These are phyloP conservation scores for Aix galericulata DNA, from an alignment of 2,113 vertebrate species.

Conservation along the genomic window DNA sequence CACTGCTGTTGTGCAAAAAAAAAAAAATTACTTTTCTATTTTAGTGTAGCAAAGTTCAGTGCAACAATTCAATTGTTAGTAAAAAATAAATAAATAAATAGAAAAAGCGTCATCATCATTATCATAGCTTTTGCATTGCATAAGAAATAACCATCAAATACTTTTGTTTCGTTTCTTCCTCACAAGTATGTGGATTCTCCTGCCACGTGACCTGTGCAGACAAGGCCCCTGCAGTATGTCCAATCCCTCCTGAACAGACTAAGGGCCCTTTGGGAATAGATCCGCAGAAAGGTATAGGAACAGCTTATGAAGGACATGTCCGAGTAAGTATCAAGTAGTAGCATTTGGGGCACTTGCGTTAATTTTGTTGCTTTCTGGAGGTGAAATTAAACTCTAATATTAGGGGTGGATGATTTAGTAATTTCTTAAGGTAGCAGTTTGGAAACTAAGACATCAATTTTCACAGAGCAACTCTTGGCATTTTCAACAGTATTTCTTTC, in stretches of 20 bases:
- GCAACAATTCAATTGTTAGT: neutral
- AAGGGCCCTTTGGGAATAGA: conserved; percentile 96
- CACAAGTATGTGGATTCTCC: conserved; percentile 93
- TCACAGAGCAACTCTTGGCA: neutral
- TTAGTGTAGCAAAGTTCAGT: neutral
- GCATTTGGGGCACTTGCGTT: neutral
- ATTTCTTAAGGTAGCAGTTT: neutral
- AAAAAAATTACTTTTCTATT: neutral
- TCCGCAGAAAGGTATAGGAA: conserved; percentile 94
- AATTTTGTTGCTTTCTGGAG: neutral
- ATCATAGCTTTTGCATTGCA: neutral
- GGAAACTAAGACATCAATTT: neutral
- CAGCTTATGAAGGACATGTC: conserved; percentile 94
- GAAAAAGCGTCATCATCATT: neutral
- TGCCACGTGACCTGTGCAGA: conserved; percentile 98
- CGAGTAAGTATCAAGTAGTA: conserved; percentile 81
- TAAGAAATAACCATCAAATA: neutral
- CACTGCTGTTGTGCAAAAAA: neutral
- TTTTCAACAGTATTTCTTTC: neutral
- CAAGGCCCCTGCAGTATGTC: conserved; percentile 94
- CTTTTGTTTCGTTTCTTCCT: neutral
- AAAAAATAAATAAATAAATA: neutral
- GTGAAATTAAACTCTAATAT: neutral
- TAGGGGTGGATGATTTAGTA: neutral
- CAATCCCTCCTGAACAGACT: conserved; percentile 94